Evolutionary conservation across 2,797 vertebrate species (phyloP).

Genomic region (Bradypodion pumilum): DNA sequence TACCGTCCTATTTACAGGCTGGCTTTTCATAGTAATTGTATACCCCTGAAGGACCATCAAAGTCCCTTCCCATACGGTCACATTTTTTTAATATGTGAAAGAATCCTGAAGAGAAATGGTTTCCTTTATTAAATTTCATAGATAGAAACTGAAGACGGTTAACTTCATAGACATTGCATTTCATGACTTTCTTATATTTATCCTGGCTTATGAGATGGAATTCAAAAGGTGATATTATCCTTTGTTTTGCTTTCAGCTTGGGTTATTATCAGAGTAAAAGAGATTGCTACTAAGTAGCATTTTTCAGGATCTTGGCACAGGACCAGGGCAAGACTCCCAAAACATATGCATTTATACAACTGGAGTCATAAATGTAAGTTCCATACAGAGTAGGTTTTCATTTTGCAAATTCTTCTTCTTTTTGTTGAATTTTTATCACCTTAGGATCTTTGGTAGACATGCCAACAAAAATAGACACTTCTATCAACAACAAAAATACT

Average conservation of each 20-base stretch:
- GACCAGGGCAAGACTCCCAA: background rate
- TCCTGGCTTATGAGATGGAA: background rate
- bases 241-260: conserved; percentile 5
- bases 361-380: background rate
- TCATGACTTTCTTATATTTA: background rate
- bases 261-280: conserved; percentile 18
- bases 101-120: background rate
- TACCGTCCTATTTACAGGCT: background rate
- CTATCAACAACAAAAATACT: conserved; percentile 47
- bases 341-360: background rate
- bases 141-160: background rate
- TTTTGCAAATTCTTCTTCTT: background rate
- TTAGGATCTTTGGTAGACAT: conserved; percentile 36
- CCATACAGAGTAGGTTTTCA: background rate
- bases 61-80: background rate
- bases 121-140: background rate
- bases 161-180: background rate
- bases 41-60: background rate
- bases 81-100: background rate
- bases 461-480: conserved; percentile 53
- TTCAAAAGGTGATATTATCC: background rate
- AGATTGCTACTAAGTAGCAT: background rate
- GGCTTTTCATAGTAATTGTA: background rate
- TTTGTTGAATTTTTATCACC: conserved; percentile 14
- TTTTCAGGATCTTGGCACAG: background rate